Evolutionary conservation across 2,888 invertebrate species (phyloP).

Genomic region (Drosophila paucipuncta): DNA sequence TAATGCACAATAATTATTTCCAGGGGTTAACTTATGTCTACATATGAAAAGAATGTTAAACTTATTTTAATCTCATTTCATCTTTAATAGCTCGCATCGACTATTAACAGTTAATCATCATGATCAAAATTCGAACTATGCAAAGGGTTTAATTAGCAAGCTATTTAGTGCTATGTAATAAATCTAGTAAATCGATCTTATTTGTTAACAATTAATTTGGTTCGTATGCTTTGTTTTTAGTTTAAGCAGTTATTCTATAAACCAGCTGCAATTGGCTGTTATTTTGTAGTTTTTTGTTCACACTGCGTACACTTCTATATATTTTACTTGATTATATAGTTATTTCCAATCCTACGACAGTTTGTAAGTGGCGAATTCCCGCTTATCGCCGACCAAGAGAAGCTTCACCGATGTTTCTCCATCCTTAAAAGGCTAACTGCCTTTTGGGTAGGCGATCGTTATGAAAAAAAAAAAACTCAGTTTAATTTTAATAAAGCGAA

Average conservation of each 20-base stretch:
- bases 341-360: conserved; percentile 35
- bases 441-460: conserved; percentile 14
- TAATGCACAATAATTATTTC: not conserved
- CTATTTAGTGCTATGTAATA: conserved; percentile 55
- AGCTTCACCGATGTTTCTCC: conserved; percentile 71
- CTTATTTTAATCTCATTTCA: conserved; percentile 21
- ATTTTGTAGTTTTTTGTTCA: conserved; percentile 48
- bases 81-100: conserved; percentile 24
- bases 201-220: conserved; percentile 24
- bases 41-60: conserved; percentile 18
- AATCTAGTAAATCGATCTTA: conserved; percentile 49
- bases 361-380: conserved; percentile 23
- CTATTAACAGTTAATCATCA: conserved; percentile 22
- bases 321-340: conserved; percentile 43
- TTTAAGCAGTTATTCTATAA: conserved; percentile 44
- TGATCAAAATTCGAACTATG: conserved; percentile 24
- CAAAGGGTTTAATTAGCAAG: conserved; percentile 38
- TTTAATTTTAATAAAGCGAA: conserved; percentile 29
- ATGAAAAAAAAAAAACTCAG: conserved; percentile 23
- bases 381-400: conserved; percentile 54
- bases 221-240: conserved; percentile 19
- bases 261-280: conserved; percentile 80
- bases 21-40: no score
- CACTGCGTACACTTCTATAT: conserved; percentile 30
- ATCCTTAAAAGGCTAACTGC: conserved; percentile 21